Evolutionary conservation across 2,888 invertebrate species (phyloP).

Genomic region (Mythimna pallens): DNA sequence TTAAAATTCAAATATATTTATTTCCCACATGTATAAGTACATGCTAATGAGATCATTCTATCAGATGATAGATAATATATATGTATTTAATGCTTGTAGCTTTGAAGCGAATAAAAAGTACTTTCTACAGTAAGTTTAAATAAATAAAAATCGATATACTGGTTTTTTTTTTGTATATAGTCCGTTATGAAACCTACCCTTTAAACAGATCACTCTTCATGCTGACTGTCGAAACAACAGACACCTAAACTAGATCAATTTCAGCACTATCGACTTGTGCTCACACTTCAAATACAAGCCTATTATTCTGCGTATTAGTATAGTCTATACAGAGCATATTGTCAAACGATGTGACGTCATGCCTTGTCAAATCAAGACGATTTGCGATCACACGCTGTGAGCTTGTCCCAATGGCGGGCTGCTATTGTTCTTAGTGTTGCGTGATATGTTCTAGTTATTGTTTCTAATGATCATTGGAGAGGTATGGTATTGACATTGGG

Average conservation of each 20-base stretch:
- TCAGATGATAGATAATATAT: no score
- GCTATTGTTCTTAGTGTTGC: constrained; percentile 50
- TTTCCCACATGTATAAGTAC: no score
- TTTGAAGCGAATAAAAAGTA: not conserved
- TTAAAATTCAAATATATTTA: no score
- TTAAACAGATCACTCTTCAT: not conserved
- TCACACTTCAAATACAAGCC: constrained; percentile 25
- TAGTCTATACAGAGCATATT: constrained; percentile 21
- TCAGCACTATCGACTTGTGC: constrained; percentile 21
- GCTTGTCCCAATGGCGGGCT: constrained; percentile 32
- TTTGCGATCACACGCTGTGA: constrained; percentile 57
- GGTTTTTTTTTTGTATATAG: not conserved
- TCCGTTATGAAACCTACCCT: not conserved
- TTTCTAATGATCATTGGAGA: constrained; percentile 40
- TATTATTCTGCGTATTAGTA: constrained; percentile 32
- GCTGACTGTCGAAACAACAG: not conserved
- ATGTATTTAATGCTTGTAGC: not conserved
- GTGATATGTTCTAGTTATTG: constrained; percentile 45
- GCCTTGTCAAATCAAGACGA: constrained; percentile 60
- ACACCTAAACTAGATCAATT: constrained; percentile 22
- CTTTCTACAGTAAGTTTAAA: no score
- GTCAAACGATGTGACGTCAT: constrained; percentile 39
- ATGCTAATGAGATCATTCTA: no score
- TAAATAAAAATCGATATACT: no score
- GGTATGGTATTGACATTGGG: constrained; percentile 35